phyloP scores from a whole-genome alignment of 2,797 vertebrate species.

The Halcyon smyrnensis region DNA sequence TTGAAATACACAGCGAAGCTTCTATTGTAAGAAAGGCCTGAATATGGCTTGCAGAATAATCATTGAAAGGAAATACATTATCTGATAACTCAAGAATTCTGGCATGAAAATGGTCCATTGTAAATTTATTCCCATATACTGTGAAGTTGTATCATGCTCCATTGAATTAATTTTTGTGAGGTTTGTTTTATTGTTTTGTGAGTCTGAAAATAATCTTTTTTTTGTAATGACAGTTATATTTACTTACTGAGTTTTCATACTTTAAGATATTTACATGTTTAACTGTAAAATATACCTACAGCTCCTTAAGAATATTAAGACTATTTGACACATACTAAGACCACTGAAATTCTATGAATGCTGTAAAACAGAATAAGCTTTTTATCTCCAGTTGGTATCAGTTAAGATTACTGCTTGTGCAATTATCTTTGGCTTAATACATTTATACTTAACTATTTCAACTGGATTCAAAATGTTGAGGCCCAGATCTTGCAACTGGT shows the following conservation, averaged over 20 bases:
- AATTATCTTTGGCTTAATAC: not conserved
- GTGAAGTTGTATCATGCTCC: slow-evolving; percentile 31
- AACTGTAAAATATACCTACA: not conserved
- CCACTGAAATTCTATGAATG: not conserved
- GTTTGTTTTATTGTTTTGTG: slow-evolving; percentile 1
- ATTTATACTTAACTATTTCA: not conserved
- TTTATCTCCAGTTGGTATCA: not conserved
- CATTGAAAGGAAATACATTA: slow-evolving; percentile 62
- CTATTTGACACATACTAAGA: not conserved
- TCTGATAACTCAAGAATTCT: slow-evolving; percentile 69
- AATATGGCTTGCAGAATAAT: slow-evolving; percentile 54
- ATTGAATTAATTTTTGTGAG: slow-evolving; percentile 30
- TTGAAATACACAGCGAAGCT: slow-evolving; percentile 26
- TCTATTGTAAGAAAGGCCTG: slow-evolving; percentile 38
- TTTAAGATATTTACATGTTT: not conserved
- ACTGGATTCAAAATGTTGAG: not conserved
- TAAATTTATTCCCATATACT: slow-evolving; percentile 52
- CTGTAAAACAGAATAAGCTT: not conserved
- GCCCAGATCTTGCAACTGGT: not conserved
- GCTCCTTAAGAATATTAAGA: not conserved
- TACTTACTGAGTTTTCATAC: not conserved
- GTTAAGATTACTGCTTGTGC: not conserved
- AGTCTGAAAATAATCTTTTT: slow-evolving; percentile 23
- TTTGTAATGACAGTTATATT: not conserved
- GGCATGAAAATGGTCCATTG: slow-evolving; percentile 52